Percentiles rank a stretch among this genome's conserved stretches.
phyloP scores from a whole-genome alignment of 2,888 invertebrate species.

The Agriopis leucophaearia region DNA sequence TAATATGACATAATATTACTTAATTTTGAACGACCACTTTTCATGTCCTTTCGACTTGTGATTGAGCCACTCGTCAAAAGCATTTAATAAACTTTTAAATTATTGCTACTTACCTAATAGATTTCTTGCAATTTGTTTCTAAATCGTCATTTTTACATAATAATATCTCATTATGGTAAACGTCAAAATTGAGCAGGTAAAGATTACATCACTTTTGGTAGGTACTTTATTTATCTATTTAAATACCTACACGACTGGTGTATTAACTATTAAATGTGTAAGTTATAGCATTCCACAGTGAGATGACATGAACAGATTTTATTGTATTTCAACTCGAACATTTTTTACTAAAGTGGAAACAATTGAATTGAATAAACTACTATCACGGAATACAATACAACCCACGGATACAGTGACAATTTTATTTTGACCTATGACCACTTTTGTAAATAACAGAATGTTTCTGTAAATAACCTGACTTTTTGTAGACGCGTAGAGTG shows the following conservation, averaged over 20 bases:
- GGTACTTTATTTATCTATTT: not conserved
- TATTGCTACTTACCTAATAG: constrained; percentile 9
- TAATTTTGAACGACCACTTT: not conserved
- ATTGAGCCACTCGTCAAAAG: not conserved
- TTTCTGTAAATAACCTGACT: constrained; percentile 1
- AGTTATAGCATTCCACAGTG: constrained; percentile 18
- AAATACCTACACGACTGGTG: constrained; percentile 7
- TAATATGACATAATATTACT: not conserved
- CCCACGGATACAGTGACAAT: constrained; percentile 10
- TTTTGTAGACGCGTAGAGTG: not conserved
- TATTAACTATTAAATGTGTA: constrained; percentile 17
- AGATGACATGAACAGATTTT: not conserved
- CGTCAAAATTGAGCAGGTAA: constrained; percentile 12
- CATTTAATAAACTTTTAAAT: constrained; percentile 9
- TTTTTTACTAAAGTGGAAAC: constrained; percentile 12
- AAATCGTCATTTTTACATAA: constrained; percentile 23
- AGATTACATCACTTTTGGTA: not conserved
- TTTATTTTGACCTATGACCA: constrained; percentile 14
- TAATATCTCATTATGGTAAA: constrained; percentile 7
- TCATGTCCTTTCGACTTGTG: constrained; percentile 9
- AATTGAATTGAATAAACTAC: constrained; percentile 3
- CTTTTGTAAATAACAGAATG: constrained; percentile 5
- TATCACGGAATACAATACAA: not conserved
- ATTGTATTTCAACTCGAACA: not conserved
- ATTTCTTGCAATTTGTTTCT: constrained; percentile 16